A percentile compares a stretch with the other conserved stretches of the same genome.
phyloP scores from a whole-genome alignment of 2,888 invertebrate genomes.

The Nasonovia ribisnigri region DNA sequence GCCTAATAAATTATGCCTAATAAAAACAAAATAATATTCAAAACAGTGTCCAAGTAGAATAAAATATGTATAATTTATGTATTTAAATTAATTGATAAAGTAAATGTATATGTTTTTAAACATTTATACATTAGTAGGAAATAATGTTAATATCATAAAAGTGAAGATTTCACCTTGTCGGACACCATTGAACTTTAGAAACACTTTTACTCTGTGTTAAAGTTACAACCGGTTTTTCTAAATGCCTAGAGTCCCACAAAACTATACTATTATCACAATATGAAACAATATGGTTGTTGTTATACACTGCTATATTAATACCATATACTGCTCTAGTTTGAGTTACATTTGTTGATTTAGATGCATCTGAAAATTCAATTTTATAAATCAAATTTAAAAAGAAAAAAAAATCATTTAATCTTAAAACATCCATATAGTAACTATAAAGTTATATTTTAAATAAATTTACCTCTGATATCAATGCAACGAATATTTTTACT shows the following conservation, averaged over 20 bases:
- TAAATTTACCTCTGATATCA: slow-evolving; percentile 83
- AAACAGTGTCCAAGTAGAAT: background rate
- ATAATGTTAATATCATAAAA: background rate
- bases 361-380: slow-evolving; percentile 75
- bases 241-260: slow-evolving; percentile 90
- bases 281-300: slow-evolving; percentile 85
- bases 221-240: slow-evolving; percentile 85
- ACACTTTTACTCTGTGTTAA: slow-evolving; percentile 80
- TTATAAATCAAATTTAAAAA: slow-evolving; percentile 75
- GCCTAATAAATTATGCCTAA: slow-evolving; percentile 81
- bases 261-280: slow-evolving; percentile 84
- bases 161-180: slow-evolving; percentile 77
- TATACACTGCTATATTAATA: slow-evolving; percentile 82
- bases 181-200: slow-evolving; percentile 87
- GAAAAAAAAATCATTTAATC: slow-evolving; percentile 18
- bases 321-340: slow-evolving; percentile 88
- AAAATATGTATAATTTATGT: background rate
- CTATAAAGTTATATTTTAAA: slow-evolving; percentile 66
- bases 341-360: slow-evolving; percentile 78
- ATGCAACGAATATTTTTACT: slow-evolving; percentile 88
- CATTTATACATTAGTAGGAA: background rate
- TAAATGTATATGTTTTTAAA: background rate
- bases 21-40: slow-evolving; percentile 66
- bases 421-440: slow-evolving; percentile 57
- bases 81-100: background rate